phyloP scores from a whole-genome alignment of 2,888 invertebrate genomes.

The Panopea generosa region DNA sequence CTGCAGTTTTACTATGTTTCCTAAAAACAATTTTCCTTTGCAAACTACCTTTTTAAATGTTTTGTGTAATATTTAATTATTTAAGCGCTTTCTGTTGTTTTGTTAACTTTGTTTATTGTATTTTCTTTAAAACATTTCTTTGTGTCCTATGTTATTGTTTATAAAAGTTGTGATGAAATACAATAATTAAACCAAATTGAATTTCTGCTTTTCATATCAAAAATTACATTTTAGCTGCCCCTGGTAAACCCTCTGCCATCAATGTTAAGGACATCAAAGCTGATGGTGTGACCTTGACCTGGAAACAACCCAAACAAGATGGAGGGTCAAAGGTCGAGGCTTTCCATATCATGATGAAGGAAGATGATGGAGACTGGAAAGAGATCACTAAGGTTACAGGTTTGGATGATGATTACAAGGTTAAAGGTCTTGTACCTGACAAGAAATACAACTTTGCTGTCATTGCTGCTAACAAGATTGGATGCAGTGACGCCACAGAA shows the following conservation, averaged over 20 bases:
- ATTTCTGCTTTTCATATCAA: too few relatives aligned
- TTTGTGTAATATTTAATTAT: too few relatives aligned
- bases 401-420: constrained; percentile 77
- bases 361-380: constrained; percentile 90
- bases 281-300: constrained; percentile 79
- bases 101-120: too few relatives aligned
- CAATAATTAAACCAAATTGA: too few relatives aligned
- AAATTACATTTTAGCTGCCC: constrained; percentile 79
- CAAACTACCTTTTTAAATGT: too few relatives aligned
- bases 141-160: too few relatives aligned
- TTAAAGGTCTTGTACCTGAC: constrained; percentile 78
- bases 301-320: constrained; percentile 85
- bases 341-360: constrained; percentile 85
- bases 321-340: constrained; percentile 83
- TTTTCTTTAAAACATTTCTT: too few relatives aligned
- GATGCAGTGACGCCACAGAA: constrained; percentile 73
- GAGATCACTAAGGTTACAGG: constrained; percentile 95
- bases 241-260: constrained; percentile 74
- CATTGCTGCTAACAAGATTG: constrained; percentile 83
- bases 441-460: constrained; percentile 83
- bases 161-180: too few relatives aligned
- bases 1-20: too few relatives aligned
- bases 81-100: too few relatives aligned
- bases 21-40: too few relatives aligned
- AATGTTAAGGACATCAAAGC: constrained; percentile 69